phyloP scores from a whole-genome alignment of 2,113 vertebrate species.

The Gavia stellata region DNA sequence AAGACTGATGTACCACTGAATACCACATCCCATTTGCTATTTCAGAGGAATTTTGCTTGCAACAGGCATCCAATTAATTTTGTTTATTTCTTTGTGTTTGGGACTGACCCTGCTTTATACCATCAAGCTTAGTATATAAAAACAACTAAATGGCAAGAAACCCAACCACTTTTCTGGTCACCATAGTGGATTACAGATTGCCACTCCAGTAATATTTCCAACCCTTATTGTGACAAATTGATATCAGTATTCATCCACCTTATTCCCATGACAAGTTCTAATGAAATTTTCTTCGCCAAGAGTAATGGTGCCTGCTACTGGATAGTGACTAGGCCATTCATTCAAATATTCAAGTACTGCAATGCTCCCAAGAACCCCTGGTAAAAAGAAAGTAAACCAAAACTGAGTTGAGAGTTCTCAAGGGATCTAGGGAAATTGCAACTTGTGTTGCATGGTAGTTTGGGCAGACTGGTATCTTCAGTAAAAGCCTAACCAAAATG shows the following conservation, averaged over 20 bases:
- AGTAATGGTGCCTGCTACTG: slow-evolving; percentile 22
- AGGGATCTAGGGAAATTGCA: neutral
- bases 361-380: neutral
- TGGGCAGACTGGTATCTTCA: neutral
- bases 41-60: neutral
- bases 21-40: neutral
- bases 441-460: accelerated
- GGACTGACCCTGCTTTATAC: neutral
- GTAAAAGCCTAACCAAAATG: neutral
- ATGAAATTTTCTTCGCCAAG: slow-evolving; percentile 57
- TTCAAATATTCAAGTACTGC: slow-evolving; percentile 32
- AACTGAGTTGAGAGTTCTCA: neutral
- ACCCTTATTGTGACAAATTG: slow-evolving; percentile 39
- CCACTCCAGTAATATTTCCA: neutral
- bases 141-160: neutral
- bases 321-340: slow-evolving; percentile 5
- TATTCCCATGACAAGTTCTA: slow-evolving; percentile 42
- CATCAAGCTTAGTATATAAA: neutral
- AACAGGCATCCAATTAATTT: neutral
- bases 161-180: neutral
- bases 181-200: neutral
- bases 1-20: neutral
- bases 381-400: neutral
- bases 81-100: neutral
- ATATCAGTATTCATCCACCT: slow-evolving; percentile 9